A percentile compares a stretch with the other conserved stretches of the same genome.
phyloP scores from a whole-genome alignment of 2,888 invertebrate species.

The Unio delphinus region DNA sequence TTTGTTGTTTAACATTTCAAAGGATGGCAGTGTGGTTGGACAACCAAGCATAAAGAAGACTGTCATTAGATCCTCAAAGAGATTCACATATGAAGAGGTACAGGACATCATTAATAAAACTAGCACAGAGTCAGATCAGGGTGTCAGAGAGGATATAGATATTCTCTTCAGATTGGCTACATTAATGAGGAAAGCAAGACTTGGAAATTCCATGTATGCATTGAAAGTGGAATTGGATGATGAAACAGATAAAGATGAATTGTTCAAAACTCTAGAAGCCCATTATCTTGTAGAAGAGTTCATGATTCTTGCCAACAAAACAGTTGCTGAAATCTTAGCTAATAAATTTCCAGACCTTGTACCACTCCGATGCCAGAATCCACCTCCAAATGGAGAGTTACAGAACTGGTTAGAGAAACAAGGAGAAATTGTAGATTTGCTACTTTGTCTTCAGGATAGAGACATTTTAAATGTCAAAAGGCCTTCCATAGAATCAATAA shows the following conservation, averaged over 20 bases:
- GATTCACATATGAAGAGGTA: slow-evolving; percentile 24
- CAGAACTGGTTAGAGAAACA: slow-evolving; percentile 14
- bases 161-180: slow-evolving; percentile 16
- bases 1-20: slow-evolving; percentile 21
- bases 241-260: slow-evolving; percentile 4
- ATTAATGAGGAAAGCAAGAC: slow-evolving; percentile 14
- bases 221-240: background rate
- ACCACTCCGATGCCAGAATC: slow-evolving; percentile 25
- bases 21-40: slow-evolving; percentile 2
- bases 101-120: slow-evolving; percentile 12
- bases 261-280: slow-evolving; percentile 14
- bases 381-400: slow-evolving; percentile 12
- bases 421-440: slow-evolving; percentile 8
- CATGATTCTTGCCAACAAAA: slow-evolving; percentile 29
- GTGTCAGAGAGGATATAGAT: slow-evolving; percentile 5
- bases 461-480: background rate
- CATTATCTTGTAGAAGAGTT: slow-evolving; percentile 37
- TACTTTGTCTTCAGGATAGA: slow-evolving; percentile 17
- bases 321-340: slow-evolving; percentile 16
- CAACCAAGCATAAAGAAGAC: slow-evolving; percentile 7
- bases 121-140: background rate
- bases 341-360: slow-evolving; percentile 14
- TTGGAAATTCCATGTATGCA: slow-evolving; percentile 19
- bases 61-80: slow-evolving; percentile 9
- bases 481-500: background rate